A percentile compares a stretch with the other conserved stretches of the same genome.
Conservation (phyloP, 2,888 invertebrate species). For the Sthenelais limicola region DNA sequence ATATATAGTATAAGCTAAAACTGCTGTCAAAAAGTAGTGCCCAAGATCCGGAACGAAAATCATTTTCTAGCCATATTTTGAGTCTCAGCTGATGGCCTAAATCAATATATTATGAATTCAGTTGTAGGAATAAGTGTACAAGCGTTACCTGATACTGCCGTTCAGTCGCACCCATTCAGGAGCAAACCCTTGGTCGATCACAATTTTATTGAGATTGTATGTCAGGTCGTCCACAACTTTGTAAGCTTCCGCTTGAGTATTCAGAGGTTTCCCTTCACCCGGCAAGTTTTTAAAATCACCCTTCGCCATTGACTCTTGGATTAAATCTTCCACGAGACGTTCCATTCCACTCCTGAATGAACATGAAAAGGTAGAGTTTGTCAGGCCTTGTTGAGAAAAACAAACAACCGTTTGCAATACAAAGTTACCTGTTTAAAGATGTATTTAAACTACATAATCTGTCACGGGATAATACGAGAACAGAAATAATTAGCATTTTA, state of each 20-base stretch:
- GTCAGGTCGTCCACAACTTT: conserved; percentile 92
- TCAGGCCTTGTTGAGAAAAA: neutral
- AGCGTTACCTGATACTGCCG: conserved; percentile 84
- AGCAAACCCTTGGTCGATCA: conserved; percentile 90
- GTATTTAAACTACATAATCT: too few species aligned
- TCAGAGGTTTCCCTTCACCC: conserved; percentile 87
- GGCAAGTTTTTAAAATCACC: conserved; percentile 90
- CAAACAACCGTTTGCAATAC: too few species aligned
- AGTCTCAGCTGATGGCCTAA: too few species aligned
- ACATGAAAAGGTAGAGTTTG: too few species aligned
- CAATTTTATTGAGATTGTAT: conserved; percentile 87
- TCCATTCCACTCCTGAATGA: conserved; percentile 81
- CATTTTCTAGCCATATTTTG: too few species aligned
- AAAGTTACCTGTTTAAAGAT: too few species aligned
- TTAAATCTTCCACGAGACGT: conserved; percentile 90
- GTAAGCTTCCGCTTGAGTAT: conserved; percentile 79
- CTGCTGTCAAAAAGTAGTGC: too few species aligned
- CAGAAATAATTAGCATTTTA: too few species aligned
- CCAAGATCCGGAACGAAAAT: too few species aligned
- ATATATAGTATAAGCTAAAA: too few species aligned
- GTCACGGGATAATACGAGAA: too few species aligned
- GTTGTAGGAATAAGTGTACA: neutral
- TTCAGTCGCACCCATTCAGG: conserved; percentile 92
- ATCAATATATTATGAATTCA: too few species aligned
- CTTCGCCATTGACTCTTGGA: conserved; percentile 90